A percentile compares a stretch with the other conserved stretches of the same genome.
Conservation (phyloP, 2,797 vertebrate species). For the Alcedo atthis region DNA sequence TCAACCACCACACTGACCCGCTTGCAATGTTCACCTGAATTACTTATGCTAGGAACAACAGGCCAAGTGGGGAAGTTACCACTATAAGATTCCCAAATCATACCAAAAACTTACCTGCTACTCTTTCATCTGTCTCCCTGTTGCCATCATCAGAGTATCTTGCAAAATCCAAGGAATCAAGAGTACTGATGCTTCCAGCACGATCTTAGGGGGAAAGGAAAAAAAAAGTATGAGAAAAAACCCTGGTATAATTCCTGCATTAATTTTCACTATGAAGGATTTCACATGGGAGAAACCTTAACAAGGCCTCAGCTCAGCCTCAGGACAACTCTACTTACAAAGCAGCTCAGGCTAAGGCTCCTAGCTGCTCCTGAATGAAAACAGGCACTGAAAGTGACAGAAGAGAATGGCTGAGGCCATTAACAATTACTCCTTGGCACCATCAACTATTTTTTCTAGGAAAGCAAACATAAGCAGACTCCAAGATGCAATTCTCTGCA, state of each 20-base stretch:
- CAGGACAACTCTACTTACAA: background rate
- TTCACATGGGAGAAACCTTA: background rate
- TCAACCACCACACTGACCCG: background rate
- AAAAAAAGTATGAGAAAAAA: background rate
- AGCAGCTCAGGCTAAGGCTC: background rate
- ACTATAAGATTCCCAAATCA: background rate
- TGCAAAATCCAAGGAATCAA: slow-evolving; percentile 98
- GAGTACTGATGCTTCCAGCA: slow-evolving; percentile 96
- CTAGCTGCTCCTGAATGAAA: background rate
- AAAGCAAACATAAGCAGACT: background rate
- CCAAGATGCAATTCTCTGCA: background rate
- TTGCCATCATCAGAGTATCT: slow-evolving; percentile 99
- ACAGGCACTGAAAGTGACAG: background rate
- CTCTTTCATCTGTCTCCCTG: slow-evolving; percentile 93
- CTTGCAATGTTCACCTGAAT: background rate
- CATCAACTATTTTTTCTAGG: background rate
- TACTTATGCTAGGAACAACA: background rate
- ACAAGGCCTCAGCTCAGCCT: background rate
- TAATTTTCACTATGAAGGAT: background rate
- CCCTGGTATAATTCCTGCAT: background rate
- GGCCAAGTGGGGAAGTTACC: background rate
- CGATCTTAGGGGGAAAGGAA: slow-evolving; percentile 82
- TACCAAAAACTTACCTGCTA: slow-evolving; percentile 87
- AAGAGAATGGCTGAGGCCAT: background rate
- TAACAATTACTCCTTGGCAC: background rate